Percentiles rank a stretch among this genome's conserved stretches.
Conservation (phyloP, 2,888 invertebrate genomes). For the Aporophyla lueneburgensis region DNA sequence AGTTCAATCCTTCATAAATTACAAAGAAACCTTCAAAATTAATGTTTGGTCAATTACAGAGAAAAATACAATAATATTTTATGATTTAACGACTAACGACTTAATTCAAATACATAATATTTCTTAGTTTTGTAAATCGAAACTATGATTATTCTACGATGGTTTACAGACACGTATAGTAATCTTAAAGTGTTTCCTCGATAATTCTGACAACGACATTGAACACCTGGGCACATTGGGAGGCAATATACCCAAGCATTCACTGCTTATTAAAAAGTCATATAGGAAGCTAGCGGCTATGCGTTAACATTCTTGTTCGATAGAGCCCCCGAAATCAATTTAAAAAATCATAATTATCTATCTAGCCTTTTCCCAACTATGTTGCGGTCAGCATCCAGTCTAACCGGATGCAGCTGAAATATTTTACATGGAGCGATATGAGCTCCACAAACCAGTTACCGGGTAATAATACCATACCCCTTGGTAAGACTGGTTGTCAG, state of each 20-base stretch:
- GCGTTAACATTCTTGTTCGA: neutral
- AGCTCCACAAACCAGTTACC: neutral
- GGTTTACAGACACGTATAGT: slow-evolving; percentile 41
- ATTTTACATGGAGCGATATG: neutral
- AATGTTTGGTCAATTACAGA: slow-evolving; percentile 12
- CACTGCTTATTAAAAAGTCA: slow-evolving; percentile 27
- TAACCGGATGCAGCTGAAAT: neutral
- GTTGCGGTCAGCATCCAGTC: neutral
- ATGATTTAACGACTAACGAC: slow-evolving; percentile 25
- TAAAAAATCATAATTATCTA: neutral
- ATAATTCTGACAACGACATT: slow-evolving; percentile 33
- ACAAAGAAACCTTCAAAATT: slow-evolving; percentile 35
- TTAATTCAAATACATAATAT: slow-evolving; percentile 24
- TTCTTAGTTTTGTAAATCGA: slow-evolving; percentile 15
- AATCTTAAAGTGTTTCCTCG: slow-evolving; percentile 42
- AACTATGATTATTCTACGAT: slow-evolving; percentile 26
- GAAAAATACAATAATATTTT: slow-evolving; percentile 4
- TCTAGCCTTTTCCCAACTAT: neutral
- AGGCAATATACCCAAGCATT: slow-evolving; percentile 36
- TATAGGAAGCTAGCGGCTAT: slow-evolving; percentile 32
- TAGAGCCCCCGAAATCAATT: neutral
- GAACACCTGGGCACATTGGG: slow-evolving; percentile 25
- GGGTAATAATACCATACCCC: neutral
- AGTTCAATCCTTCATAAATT: slow-evolving; percentile 34
- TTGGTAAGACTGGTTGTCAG: neutral